Conservation (phyloP, 2,113 vertebrate genomes). For the Lichenostomus cassidix region DNA sequence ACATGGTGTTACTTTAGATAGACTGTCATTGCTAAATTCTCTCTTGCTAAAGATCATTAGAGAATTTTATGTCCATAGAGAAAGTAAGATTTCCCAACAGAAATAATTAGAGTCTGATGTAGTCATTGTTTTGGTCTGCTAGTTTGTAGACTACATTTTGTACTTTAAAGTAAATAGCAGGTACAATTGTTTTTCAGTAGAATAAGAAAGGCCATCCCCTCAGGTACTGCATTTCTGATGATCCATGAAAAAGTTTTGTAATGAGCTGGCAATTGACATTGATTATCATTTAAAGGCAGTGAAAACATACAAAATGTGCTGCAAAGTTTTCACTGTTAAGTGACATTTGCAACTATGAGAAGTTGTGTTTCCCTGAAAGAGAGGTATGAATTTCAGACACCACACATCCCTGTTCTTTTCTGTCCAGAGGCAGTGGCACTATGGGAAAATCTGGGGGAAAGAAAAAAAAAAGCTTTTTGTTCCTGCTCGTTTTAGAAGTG, state of each 20-base stretch:
- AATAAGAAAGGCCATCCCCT: background rate
- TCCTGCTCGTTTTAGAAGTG: background rate
- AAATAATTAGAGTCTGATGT: background rate
- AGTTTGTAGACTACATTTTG: background rate
- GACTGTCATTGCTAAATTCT: background rate
- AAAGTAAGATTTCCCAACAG: background rate
- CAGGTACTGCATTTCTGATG: conserved; percentile 4
- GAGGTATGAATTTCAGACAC: background rate
- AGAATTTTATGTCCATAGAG: background rate
- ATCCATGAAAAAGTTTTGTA: conserved; percentile 39
- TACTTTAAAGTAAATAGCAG: background rate
- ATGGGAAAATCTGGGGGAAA: accelerated
- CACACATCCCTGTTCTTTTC: background rate
- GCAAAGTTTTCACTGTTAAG: background rate
- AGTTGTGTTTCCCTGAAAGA: background rate
- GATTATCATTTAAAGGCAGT: conserved; percentile 57
- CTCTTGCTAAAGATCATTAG: background rate
- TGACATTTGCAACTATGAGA: accelerated
- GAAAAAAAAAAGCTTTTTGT: background rate
- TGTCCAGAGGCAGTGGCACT: background rate
- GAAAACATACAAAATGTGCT: background rate
- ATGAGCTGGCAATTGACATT: conserved; percentile 25
- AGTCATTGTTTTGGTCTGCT: background rate
- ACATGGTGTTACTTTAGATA: background rate
- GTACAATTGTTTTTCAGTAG: background rate